These are phyloP conservation scores for Neodon shergylaensis DNA, from an alignment of 2,113 vertebrate species.

Conservation along the genomic window DNA sequence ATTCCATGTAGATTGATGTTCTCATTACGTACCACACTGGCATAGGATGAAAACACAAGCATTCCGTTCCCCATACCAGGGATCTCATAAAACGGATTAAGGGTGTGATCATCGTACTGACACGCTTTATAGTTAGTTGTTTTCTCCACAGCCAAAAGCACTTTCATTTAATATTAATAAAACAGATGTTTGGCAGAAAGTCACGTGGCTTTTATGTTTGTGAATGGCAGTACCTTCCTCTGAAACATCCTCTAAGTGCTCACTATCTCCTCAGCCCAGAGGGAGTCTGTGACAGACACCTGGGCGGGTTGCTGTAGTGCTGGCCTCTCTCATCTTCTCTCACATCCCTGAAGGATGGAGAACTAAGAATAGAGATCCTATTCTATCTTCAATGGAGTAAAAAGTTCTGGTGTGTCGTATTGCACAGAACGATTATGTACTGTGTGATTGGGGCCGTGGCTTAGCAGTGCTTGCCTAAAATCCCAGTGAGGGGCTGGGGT, in stretches of 20 bases:
- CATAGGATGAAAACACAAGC: slow-evolving; percentile 68
- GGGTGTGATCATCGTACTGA: slow-evolving; percentile 71
- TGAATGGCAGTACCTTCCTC: neutral
- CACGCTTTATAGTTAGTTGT: slow-evolving; percentile 74
- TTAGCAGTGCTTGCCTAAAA: neutral
- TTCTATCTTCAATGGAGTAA: neutral
- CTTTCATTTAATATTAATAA: slow-evolving; percentile 76
- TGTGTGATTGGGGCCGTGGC: neutral
- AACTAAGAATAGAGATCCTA: neutral
- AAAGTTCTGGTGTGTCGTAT: neutral
- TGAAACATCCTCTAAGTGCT: neutral
- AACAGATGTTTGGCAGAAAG: slow-evolving; percentile 80
- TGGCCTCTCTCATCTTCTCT: neutral
- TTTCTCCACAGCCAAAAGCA: slow-evolving; percentile 80
- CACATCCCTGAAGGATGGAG: neutral
- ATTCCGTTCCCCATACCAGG: slow-evolving; percentile 20
- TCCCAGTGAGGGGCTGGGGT: neutral
- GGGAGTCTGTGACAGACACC: neutral
- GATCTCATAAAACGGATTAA: slow-evolving; percentile 73
- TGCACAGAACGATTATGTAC: neutral
- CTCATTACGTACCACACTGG: slow-evolving; percentile 77
- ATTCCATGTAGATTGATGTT: slow-evolving; percentile 75
- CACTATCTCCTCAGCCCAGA: neutral
- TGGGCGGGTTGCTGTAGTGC: no score
- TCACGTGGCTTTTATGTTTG: neutral